Conservation (phyloP, 2,797 vertebrate species). For the Diplodus sargus region DNA sequence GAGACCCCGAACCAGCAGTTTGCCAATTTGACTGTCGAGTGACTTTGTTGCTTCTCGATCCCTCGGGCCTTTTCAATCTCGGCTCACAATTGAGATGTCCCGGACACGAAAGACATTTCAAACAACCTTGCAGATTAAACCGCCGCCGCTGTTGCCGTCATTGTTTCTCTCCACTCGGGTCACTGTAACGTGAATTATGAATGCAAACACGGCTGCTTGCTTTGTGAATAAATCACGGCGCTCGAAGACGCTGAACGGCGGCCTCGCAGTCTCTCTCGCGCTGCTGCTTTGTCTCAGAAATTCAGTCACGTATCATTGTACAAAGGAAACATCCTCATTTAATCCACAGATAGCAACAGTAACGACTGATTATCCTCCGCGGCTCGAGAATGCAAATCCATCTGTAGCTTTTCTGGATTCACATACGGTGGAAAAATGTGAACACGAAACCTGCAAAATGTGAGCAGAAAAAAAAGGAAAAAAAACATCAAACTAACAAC, state of each 20-base stretch:
- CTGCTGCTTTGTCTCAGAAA: conserved; percentile 4
- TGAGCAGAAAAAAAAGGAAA: not conserved
- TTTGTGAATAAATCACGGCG: conserved; percentile 46
- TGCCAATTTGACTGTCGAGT: conserved; percentile 25
- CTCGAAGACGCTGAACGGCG: conserved; percentile 24
- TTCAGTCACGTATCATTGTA: conserved; percentile 6
- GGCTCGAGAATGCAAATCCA: conserved; percentile 43
- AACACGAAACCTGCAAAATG: conserved; percentile 33
- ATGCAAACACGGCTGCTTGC: conserved; percentile 36
- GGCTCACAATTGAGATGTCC: conserved; percentile 42
- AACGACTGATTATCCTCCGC: conserved; percentile 20
- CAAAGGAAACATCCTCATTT: conserved; percentile 36
- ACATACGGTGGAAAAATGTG: conserved; percentile 5
- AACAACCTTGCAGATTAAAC: conserved; percentile 51
- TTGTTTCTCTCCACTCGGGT: conserved; percentile 26
- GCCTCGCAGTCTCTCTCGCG: conserved; percentile 6
- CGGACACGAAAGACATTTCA: conserved; percentile 17
- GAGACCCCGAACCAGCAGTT: conserved; percentile 32
- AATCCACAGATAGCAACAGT: conserved; percentile 35
- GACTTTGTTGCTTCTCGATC: conserved; percentile 56
- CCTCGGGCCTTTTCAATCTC: conserved; percentile 32
- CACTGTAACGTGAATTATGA: conserved; percentile 35
- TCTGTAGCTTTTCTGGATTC: conserved; percentile 35
- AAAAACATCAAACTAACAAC: conserved; percentile 22
- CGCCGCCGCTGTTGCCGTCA: not conserved